A percentile compares a stretch with the other conserved stretches of the same genome.
Conservation (phyloP, 2,797 vertebrate species). For the Enteromius anoplus region DNA sequence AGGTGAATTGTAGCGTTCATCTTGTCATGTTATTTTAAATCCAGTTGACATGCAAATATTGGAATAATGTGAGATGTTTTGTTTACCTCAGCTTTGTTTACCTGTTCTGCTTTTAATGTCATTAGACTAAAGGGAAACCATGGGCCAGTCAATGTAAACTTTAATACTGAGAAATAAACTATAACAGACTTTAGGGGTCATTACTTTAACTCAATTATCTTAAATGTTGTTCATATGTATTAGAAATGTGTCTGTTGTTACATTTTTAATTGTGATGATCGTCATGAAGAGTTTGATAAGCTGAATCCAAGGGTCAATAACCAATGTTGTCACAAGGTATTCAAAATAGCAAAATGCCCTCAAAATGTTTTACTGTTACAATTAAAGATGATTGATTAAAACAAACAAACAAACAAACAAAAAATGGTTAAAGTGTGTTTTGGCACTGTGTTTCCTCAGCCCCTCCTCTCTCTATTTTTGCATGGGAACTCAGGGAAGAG, state of each 20-base stretch:
- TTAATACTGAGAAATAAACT: neutral
- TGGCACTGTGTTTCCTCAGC: constrained; percentile 28
- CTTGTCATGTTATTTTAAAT: neutral
- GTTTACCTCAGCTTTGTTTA: neutral
- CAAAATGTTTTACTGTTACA: neutral
- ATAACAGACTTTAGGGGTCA: neutral
- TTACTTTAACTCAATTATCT: neutral
- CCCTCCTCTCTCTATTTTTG: constrained; percentile 41
- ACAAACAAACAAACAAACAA: neutral
- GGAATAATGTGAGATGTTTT: neutral
- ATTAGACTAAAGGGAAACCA: neutral
- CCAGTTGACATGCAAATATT: neutral
- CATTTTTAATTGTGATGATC: neutral
- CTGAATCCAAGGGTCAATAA: neutral
- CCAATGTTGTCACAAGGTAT: neutral
- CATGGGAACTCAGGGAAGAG: constrained; percentile 36
- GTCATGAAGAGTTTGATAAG: neutral
- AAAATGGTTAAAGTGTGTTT: constrained; percentile 9
- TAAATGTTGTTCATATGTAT: neutral
- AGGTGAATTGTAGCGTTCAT: neutral
- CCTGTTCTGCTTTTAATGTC: neutral
- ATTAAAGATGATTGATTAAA: constrained; percentile 18
- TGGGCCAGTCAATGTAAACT: neutral
- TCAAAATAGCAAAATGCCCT: neutral
- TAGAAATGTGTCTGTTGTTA: neutral